Base-by-base conservation (phyloP, 2,888 invertebrate genomes). In the Lobophora halterata region DNA sequence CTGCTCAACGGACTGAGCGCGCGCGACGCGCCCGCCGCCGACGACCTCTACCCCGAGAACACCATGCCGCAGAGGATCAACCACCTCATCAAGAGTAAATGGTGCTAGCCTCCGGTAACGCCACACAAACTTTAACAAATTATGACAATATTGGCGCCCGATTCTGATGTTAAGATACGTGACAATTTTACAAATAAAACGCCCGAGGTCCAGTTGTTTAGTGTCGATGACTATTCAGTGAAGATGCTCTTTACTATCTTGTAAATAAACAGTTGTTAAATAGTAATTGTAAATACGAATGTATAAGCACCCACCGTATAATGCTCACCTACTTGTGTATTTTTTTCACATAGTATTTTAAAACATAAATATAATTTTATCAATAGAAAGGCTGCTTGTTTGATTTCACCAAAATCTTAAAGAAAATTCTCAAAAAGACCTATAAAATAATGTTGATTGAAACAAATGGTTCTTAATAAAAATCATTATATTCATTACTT, bases 41-140 rank as follows among this genome's bases (percentile, higher is more conserved):
- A 85, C 54, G 74, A 70, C 51, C 61, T 82, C 17, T 85, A 86
- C 59, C 82, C 85, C 1, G 77, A 76, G 24, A 55, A 59, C 19
- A 55, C 65, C 45, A 51, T 62, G 52, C 69, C 72, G 5, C 46
- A 57, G 12, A 55, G 67, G 13, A 40, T 57, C 5, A 69, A 62
- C 43, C 67, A 65, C 1, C 42, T 49, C 7, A 46, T 48, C 1
- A 61, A 58, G n/a, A 41, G 73, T 44, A 40, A 40, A 7, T 49
- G 52, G 52, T 49, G 49, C 37, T 52, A 49, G 42, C 6, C 1
- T 5, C 4, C 6, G 1, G 5, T 1, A n/a, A n/a, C n/a, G n/a
- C n/a, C n/a, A n/a, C n/a, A n/a, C n/a, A n/a, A n/a, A n/a, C n/a
- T n/a, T n/a, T n/a, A n/a, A n/a, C n/a, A n/a, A n/a, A n/a, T n/a